Base-by-base conservation (phyloP, 2,797 vertebrate genomes). In the Enteromius fasciolatus region DNA sequence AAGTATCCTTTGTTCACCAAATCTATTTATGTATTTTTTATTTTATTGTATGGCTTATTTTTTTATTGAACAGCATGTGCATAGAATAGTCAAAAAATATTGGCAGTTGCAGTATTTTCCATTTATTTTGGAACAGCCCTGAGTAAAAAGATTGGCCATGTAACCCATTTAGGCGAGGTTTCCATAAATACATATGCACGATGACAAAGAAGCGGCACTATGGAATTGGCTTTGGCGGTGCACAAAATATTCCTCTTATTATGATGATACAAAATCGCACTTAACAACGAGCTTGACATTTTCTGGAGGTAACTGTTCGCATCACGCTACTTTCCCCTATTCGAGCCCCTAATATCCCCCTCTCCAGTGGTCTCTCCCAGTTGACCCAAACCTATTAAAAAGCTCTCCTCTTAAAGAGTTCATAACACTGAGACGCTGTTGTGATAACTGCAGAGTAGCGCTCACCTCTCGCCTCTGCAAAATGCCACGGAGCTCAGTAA, bases 401-500 rank as follows among this genome's bases (percentile, higher is more conserved):
- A 93, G 93, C 93, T 94, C 92, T 93, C 92, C 93, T 94, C 92
- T 93, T 93, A 92, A 89, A 90, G 91, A 92, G 94, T 94, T 95
- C 93, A 94, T 91, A 93, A 94, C 93, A 86, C 93, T 87, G 89
- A 90, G 92, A 94, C 88, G 93, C 93, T 92, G 92, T 93, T 92
- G 92, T 93, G 93, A 93, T 93, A 94, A 94, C 94, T 92, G 93
- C 92, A 84, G 92, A 92, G 92, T 91, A 91, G 90, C 90, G 93
- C 82, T 87, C 91, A 95, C 94, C 94, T 94, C 93, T 94, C 92
- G 92, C 92, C 93, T 93, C 90, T 91, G 92, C 89, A 87, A 95
- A 95, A 95, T 95, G 94, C 93, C 94, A 94, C 92, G 83, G 85
- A 91, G 93, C 93, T 91, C 90, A 91, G 93, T 95, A 95, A 95